These are phyloP conservation scores for Drosophila yakuba DNA, from an alignment of 1,140 invertebrate species.

Conservation along the genomic window DNA sequence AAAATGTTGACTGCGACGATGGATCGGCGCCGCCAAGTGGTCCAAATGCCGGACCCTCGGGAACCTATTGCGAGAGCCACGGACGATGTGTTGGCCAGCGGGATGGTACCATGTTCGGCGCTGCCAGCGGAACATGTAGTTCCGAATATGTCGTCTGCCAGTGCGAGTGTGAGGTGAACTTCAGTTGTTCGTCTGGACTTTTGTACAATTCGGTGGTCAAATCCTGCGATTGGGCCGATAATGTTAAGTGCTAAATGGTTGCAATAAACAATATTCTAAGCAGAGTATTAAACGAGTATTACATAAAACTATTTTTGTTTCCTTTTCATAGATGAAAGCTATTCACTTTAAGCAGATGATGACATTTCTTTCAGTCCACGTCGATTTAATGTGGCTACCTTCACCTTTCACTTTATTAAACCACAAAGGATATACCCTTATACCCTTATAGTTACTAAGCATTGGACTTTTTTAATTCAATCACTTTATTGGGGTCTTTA, in stretches of 20 bases:
- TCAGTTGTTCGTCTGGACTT: conserved; percentile 28
- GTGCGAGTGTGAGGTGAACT: conserved; percentile 61
- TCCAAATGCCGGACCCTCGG: conserved; percentile 65
- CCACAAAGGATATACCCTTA: too few relatives aligned
- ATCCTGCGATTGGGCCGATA: conserved; percentile 53
- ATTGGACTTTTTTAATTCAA: conserved; percentile 3
- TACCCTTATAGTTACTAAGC: too few relatives aligned
- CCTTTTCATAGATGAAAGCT: background rate
- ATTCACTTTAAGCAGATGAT: too few relatives aligned
- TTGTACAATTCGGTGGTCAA: conserved; percentile 6
- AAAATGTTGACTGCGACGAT: conserved; percentile 54
- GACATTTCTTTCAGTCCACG: too few relatives aligned
- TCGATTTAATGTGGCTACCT: too few relatives aligned
- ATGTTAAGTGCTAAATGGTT: conserved; percentile 32
- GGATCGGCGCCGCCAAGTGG: conserved; percentile 57
- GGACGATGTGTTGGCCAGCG: conserved; percentile 41
- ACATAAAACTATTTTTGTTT: background rate
- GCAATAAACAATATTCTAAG: conserved; percentile 32
- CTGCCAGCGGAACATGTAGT: conserved; percentile 4
- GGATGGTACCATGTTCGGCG: conserved; percentile 39
- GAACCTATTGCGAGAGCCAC: conserved; percentile 53
- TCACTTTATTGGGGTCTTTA: conserved; percentile 7
- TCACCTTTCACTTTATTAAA: too few relatives aligned
- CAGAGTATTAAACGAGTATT: conserved; percentile 7
- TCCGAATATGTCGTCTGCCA: conserved; percentile 55